phyloP scores from a whole-genome alignment of 2,113 vertebrate genomes.

The Ictalurus furcatus region DNA sequence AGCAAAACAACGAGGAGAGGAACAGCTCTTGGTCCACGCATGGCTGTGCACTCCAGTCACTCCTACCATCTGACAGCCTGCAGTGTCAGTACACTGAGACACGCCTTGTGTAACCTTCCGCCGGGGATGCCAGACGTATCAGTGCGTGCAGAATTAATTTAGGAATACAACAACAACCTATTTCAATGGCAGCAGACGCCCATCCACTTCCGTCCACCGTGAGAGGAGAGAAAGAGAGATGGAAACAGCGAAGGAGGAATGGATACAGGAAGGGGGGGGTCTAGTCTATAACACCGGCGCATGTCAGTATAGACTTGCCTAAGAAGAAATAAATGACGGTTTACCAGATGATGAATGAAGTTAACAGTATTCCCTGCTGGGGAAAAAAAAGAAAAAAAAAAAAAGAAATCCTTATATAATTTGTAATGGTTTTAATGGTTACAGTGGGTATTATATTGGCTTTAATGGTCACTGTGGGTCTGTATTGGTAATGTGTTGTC shows the following conservation, averaged over 20 bases:
- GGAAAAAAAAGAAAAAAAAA: no score
- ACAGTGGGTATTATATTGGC: no score
- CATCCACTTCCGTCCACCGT: not conserved
- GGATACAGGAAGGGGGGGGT: not conserved
- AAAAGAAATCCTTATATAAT: no score
- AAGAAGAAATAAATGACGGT: no score
- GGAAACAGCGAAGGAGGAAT: not conserved
- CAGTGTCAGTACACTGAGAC: not conserved
- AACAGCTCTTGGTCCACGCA: not conserved
- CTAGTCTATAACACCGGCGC: no score
- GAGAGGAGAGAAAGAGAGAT: not conserved
- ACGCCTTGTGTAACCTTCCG: not conserved
- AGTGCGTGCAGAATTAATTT: not conserved
- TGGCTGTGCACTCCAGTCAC: conserved; percentile 1
- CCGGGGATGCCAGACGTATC: not conserved
- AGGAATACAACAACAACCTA: not conserved
- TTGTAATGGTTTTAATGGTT: no score
- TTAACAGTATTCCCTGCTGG: no score
- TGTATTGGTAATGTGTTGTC: no score
- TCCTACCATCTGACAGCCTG: not conserved
- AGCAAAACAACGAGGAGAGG: conserved; percentile 24
- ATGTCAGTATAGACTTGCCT: no score
- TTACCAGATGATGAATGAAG: no score
- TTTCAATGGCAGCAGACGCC: not conserved
- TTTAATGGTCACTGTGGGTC: no score